Evolutionary conservation across 2,888 invertebrate species (phyloP), one percentile per base, ranked within the genome.

Genomic region (Teleiodes luculella): DNA sequence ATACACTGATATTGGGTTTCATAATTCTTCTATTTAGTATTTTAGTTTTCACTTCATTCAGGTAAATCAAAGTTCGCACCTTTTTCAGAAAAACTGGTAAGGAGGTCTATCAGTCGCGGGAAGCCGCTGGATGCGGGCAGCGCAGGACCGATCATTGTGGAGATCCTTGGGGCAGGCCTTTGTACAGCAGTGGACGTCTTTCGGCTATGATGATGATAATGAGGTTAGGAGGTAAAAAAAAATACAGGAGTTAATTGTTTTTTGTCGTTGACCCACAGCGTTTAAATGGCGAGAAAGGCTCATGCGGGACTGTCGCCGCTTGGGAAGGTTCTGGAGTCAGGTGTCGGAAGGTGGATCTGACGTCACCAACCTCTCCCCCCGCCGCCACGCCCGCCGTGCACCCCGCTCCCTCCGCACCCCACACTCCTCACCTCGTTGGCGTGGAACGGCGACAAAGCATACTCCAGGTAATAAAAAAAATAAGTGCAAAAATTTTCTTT

Each of bases 241-340:
- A 36, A 14, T 13, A 14, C 3, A 10, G 1, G 35, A 7, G 36
- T 31, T 39, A 24, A 5, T 66, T n/a, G 4, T 36, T 36, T 13
- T 11, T 20, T 11, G 41, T 18, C 10, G 1, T 16, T 24, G 24
- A 24, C 24, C 56, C 68, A 52, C 76, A 93, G 94, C 91, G 93
- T 63, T 81, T 93, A 57, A 92, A 92, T 59, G 91, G 92, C 68
- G 93, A 94, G 68, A 93, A 93, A 71, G 92, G 92, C 39, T 92
- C 92, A 52, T 93, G 92, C 67, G 91, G 92, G 62, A 92, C 92
- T n/a, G 91, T 92, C 35, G 92, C 92, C 0, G 92, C 92, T n/a
- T 92, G 92, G 92, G 92, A 92, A 59, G 91, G 92, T 4, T 90
- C 91, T 43, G 92, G 91, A 4, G 92, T 92, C 24, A 79, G 92